These are phyloP conservation scores for Pygoscelis antarcticus DNA, from an alignment of 2,113 vertebrate species.

Conservation along the genomic window DNA sequence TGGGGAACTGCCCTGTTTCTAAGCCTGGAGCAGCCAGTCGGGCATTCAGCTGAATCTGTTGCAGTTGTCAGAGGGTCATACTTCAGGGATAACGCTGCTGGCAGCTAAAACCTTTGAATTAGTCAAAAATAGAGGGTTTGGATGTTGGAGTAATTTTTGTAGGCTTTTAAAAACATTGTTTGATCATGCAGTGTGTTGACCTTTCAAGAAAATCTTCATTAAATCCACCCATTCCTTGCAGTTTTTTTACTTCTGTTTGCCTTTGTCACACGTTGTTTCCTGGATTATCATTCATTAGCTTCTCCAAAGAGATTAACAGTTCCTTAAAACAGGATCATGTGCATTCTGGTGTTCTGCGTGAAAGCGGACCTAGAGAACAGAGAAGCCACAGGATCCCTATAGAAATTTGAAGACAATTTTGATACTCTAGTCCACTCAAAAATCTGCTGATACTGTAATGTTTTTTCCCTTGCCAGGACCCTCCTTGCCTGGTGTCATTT, in stretches of 20 bases:
- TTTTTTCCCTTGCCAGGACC: conserved; percentile 97
- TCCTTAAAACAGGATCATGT: conserved; percentile 38
- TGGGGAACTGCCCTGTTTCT: neutral
- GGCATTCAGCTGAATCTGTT: neutral
- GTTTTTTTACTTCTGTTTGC: neutral
- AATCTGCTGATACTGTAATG: conserved; percentile 86
- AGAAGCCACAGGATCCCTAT: conserved; percentile 77
- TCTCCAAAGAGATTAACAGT: conserved; percentile 60
- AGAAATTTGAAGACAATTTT: conserved; percentile 91
- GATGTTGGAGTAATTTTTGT: neutral
- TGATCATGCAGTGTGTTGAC: neutral
- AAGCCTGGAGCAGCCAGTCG: fast-evolving
- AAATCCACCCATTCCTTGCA: neutral
- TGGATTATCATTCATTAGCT: conserved; percentile 57
- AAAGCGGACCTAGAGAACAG: neutral
- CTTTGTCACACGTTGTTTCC: neutral
- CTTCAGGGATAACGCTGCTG: neutral
- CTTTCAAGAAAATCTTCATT: conserved; percentile 3
- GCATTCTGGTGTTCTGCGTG: conserved; percentile 21
- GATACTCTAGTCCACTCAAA: conserved; percentile 87
- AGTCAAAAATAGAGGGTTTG: neutral
- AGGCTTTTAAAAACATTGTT: neutral
- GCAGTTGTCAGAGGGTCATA: neutral
- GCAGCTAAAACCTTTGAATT: neutral
- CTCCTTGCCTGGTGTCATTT: conserved; percentile 94